Base-by-base conservation (phyloP, 2,113 vertebrate genomes). In the Siniperca chuatsi region DNA sequence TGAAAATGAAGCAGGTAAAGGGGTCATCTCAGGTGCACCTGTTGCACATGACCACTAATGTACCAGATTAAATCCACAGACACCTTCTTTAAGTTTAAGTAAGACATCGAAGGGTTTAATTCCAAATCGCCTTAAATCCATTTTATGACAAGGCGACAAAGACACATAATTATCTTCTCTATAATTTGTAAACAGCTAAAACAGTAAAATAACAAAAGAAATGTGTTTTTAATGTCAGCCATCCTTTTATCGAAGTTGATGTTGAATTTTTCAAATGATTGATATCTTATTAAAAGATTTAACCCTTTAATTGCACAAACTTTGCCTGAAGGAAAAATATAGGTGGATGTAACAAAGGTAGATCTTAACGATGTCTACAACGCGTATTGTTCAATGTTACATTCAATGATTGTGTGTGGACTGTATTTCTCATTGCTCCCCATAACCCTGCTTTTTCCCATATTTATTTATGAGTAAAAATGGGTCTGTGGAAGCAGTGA, bases 361-460 rank as follows among this genome's bases (percentile, higher is more conserved):
- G 54, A 44, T 69, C 2, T 37, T 25, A 9, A 48, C 3, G 1
- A 40, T 35, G 54, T 74, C 18, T 44, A 58, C 0, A 6, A 46
- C 4, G 40, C 29, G 1, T 35, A 25, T 37, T 66, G 0, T 40
- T 80, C 12, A 13, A 25, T 50, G 33, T 44, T 50, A 46, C 33
- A 57, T 35, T 48, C 16, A 44, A 11, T 44, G 71, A 12, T 20
- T 50, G 48, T 58, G 33, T 69, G 18, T 60, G 8, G 29, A 75
- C 44, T 72, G 40, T 64, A 13, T 66, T 60, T 67, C 16, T 25
- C 8, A n/a, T 79, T 52, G 89, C 89, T 55, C 89, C 83, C 80
- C 77, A 40, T 25, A 1, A 16, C 70, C n/a, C 40, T 79, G 80
- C 70, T 71, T 86, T 54, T 13, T 15, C 55, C 33, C 33, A 11